Conservation (phyloP, 1,140 invertebrate species). For the Epicauta chinensis region DNA sequence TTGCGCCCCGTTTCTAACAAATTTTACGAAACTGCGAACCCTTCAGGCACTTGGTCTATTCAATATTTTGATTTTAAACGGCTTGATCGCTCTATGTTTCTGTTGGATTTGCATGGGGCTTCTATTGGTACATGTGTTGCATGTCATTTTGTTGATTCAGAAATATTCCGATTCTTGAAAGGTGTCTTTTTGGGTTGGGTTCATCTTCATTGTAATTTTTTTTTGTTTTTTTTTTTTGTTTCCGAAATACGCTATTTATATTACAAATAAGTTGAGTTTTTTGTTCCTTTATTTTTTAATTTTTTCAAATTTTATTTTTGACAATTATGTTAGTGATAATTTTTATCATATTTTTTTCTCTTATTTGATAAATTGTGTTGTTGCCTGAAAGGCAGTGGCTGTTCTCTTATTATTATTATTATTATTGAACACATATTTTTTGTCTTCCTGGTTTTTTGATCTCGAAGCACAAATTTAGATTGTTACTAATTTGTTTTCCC, state of each 20-base stretch:
- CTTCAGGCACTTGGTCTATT: neutral
- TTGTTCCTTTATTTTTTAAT: too few relatives aligned
- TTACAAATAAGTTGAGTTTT: too few relatives aligned
- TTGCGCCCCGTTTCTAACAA: too few relatives aligned
- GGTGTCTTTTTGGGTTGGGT: constrained; percentile 31
- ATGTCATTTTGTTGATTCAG: constrained; percentile 11
- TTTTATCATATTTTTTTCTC: neutral
- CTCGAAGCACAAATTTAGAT: constrained; percentile 23
- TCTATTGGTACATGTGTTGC: constrained; percentile 21
- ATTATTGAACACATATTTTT: constrained; percentile 10
- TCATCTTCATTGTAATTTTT: constrained; percentile 4
- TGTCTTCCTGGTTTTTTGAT: constrained; percentile 34
- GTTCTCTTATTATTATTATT: too few relatives aligned
- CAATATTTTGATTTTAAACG: constrained; percentile 12
- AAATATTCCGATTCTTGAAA: constrained; percentile 15
- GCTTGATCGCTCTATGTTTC: constrained; percentile 4
- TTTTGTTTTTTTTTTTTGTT: constrained; percentile 2
- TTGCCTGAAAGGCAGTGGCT: constrained; percentile 28
- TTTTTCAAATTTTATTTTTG: too few relatives aligned
- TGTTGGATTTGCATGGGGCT: constrained; percentile 21
- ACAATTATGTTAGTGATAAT: constrained; percentile 1
- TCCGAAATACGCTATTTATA: too few relatives aligned
- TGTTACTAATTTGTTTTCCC: too few relatives aligned
- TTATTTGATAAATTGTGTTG: constrained; percentile 18
- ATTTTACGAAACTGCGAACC: too few relatives aligned